Evolutionary conservation across 1,140 invertebrate species (phyloP), one percentile per base, ranked within the genome.

Genomic region (Coptotermes formosanus): DNA sequence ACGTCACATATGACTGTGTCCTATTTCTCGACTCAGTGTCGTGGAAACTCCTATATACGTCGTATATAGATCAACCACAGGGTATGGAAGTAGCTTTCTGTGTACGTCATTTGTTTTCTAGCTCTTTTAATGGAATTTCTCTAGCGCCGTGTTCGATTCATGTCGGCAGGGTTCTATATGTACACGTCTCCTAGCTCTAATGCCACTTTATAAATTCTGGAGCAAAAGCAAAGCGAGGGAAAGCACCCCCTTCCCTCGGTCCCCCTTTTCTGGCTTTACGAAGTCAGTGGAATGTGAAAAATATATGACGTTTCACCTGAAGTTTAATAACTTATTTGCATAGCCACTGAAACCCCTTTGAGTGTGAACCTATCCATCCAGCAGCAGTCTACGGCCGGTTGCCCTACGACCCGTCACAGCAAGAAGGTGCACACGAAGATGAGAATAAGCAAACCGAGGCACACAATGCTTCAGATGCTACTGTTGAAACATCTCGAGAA

Each of bases 31-130:
- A 82, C 85, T 87, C 82, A 87, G 87, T 88, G 86, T 82, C 52
- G 52, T 55, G 52, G 52, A 55, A 55, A 55, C 52, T 55, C 3
- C 52, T 55, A 55, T 55, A 55, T 55, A 21, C 52, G 14, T 55
- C 19, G 52, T 55, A 21, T 55, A 55, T 55, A 55, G 52, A 55
- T 19, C 52, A 55, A 21, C 25, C n/a, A 75, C 86, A 85, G 88
- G n/a, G 44, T 45, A 75, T 30, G 64, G 81, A 88, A 90, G 89
- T 90, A 90, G 88, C 88, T 89, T 89, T 89, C 89, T 89, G 44
- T 90, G 89, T 90, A 89, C 88, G 89, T 90, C 89, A 90, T 90
- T 90, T 90, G 89, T 90, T 88, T 89, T 86, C 88, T 45, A 32
- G 52, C 32, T 82, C 30, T 75, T 82, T 82, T 86, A 48, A 86